Conservation (phyloP, 2,797 vertebrate species). For the Synaphobranchus kaupii region DNA sequence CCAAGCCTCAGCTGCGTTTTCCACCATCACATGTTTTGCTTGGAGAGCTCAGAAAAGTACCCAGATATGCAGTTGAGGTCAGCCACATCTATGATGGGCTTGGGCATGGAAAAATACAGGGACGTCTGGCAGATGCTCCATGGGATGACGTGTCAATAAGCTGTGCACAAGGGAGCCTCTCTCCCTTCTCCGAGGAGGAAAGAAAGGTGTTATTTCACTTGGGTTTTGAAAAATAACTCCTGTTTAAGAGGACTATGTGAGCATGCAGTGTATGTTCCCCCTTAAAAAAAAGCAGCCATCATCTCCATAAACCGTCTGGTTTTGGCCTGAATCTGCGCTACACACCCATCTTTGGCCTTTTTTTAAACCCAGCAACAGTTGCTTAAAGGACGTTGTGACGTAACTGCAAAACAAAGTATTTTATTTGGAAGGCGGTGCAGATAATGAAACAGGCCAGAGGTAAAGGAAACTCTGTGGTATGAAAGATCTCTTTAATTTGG, state of each 20-base stretch:
- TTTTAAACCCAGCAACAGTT: conserved; percentile 41
- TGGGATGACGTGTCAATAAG: conserved; percentile 49
- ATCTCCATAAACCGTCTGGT: neutral
- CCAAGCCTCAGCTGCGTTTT: conserved; percentile 27
- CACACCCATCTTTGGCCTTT: conserved; percentile 39
- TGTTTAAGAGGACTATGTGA: conserved; percentile 32
- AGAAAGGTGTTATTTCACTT: conserved; percentile 38
- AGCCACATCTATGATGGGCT: conserved; percentile 36
- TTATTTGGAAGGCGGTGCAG: conserved; percentile 70
- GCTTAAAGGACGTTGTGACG: conserved; percentile 48
- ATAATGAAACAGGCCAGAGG: conserved; percentile 65
- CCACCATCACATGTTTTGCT: conserved; percentile 35
- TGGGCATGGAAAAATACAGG: conserved; percentile 64
- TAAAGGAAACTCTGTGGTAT: conserved; percentile 63
- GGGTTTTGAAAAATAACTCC: conserved; percentile 40
- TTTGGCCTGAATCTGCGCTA: neutral
- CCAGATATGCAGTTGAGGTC: conserved; percentile 37
- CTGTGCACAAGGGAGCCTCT: conserved; percentile 56
- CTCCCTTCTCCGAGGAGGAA: conserved; percentile 36
- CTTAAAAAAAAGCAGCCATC: neutral
- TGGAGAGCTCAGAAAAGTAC: conserved; percentile 37
- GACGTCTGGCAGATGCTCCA: conserved; percentile 41
- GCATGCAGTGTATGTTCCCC: conserved; percentile 9
- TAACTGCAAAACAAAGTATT: conserved; percentile 71
- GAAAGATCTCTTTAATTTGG: conserved; percentile 68